Conservation (phyloP, 2,888 invertebrate genomes). For the Macrophya annulata region DNA sequence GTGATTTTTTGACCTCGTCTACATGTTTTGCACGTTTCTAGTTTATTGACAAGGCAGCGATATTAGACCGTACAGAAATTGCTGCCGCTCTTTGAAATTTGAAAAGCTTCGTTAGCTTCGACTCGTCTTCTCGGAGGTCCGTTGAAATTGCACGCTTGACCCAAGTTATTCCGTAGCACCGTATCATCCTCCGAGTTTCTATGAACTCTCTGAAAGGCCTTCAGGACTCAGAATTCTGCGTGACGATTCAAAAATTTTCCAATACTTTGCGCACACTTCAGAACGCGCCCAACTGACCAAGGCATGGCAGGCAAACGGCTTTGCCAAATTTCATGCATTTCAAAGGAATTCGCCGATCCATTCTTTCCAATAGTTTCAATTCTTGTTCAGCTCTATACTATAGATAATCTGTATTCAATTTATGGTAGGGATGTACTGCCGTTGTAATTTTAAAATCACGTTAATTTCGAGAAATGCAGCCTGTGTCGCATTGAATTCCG, state of each 20-base stretch:
- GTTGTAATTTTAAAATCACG: neutral
- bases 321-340: conserved; percentile 47
- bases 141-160: conserved; percentile 46
- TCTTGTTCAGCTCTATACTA: conserved; percentile 20
- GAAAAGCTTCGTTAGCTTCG: conserved; percentile 47
- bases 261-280: conserved; percentile 49
- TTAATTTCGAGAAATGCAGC: neutral
- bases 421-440: neutral
- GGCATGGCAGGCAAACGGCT: conserved; percentile 24
- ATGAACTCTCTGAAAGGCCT: conserved; percentile 45
- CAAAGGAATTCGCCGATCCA: conserved; percentile 26
- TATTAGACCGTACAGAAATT: conserved; percentile 11
- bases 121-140: conserved; percentile 26
- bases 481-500: neutral
- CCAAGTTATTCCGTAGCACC: conserved; percentile 47
- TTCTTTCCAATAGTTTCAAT: conserved; percentile 33
- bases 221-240: conserved; percentile 33
- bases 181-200: conserved; percentile 43
- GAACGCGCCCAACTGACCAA: conserved; percentile 37
- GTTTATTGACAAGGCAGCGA: neutral
- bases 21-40: conserved; percentile 6
- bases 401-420: conserved; percentile 35
- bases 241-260: conserved; percentile 51
- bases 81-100: conserved; percentile 35
- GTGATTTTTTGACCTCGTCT: neutral